phyloP scores from a whole-genome alignment of 2,113 vertebrate species.

The Atrichornis clamosus region DNA sequence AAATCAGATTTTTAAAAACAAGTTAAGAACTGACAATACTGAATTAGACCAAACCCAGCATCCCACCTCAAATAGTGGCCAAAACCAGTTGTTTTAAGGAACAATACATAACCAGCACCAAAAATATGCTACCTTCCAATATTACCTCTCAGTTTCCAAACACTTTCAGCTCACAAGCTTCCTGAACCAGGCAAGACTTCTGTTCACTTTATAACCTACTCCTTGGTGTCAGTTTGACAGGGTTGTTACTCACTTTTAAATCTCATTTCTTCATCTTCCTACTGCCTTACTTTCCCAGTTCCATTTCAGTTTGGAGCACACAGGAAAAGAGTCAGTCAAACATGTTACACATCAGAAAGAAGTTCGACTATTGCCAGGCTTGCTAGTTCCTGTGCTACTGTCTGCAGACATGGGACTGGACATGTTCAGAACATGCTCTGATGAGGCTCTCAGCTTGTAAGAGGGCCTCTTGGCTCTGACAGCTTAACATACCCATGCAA shows the following conservation, averaged over 20 bases:
- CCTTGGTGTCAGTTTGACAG: background rate
- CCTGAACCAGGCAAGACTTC: background rate
- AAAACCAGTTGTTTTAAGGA: background rate
- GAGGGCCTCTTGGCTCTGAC: background rate
- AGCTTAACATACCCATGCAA: background rate
- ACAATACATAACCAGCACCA: background rate
- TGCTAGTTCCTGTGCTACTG: background rate
- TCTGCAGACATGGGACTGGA: background rate
- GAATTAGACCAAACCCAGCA: background rate
- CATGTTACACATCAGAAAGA: background rate
- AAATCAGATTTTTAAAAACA: background rate
- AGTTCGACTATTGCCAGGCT: background rate
- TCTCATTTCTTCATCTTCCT: background rate
- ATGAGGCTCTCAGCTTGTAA: background rate
- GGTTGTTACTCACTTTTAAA: background rate
- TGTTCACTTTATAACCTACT: background rate
- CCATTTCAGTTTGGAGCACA: background rate
- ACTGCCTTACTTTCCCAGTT: background rate
- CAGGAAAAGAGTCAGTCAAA: background rate
- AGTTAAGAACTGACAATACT: background rate
- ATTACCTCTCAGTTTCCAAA: background rate
- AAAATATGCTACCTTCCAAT: background rate
- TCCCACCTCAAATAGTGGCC: background rate
- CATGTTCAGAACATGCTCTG: background rate
- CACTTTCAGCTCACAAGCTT: background rate